Conservation (phyloP, 2,797 vertebrate species). For the Coendou prehensilis region DNA sequence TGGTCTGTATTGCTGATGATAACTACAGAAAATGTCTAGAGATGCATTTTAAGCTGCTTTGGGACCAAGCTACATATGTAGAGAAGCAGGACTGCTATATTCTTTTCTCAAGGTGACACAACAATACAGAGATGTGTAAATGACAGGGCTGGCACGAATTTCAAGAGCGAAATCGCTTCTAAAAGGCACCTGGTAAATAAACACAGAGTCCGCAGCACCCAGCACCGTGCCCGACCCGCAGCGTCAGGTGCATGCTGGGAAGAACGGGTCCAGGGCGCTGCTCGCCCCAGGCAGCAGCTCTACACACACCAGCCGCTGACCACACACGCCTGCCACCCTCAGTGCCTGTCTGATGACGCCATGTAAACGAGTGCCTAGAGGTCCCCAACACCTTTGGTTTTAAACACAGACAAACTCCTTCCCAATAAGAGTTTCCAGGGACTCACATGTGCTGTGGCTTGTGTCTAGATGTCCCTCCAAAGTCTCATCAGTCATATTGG, state of each 20-base stretch:
- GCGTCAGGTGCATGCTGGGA: not conserved
- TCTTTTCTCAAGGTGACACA: not conserved
- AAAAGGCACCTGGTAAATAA: not conserved
- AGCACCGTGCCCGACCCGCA: not conserved
- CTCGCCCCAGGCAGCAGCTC: not conserved
- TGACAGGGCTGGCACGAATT: not conserved
- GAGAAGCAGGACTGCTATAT: not conserved
- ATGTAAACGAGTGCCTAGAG: not conserved
- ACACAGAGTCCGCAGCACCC: not conserved
- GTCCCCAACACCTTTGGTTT: not conserved
- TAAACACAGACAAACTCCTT: not conserved
- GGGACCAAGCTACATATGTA: not conserved
- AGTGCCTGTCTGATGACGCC: fast-evolving
- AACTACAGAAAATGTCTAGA: not conserved
- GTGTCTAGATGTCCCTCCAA: not conserved
- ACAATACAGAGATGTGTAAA: not conserved
- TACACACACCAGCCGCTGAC: not conserved
- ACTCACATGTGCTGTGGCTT: not conserved
- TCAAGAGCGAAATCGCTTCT: not conserved
- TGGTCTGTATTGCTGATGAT: not conserved
- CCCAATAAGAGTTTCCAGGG: not conserved
- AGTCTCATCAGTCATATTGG: not conserved
- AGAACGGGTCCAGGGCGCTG: not conserved
- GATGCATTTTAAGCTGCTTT: not conserved
- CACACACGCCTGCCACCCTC: too few relatives aligned